phyloP scores from a whole-genome alignment of 2,113 vertebrate genomes.

The Engystomops pustulosus region DNA sequence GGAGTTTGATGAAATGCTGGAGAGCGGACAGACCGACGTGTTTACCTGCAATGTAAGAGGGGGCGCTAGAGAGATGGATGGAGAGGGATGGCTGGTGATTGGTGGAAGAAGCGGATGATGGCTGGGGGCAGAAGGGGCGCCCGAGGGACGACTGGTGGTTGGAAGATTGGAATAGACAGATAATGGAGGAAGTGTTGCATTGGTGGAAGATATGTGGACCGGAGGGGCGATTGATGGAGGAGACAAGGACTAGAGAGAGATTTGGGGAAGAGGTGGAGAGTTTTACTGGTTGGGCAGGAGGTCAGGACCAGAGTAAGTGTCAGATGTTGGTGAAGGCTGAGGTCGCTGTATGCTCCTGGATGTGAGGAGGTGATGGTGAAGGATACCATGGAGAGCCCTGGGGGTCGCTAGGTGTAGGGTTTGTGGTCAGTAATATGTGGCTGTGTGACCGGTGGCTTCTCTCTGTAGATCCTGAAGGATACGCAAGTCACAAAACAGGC shows the following conservation, averaged over 20 bases:
- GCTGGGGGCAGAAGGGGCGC: neutral
- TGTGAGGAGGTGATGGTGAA: neutral
- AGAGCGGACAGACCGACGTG: conserved; percentile 86
- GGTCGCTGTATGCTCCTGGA: too few species aligned
- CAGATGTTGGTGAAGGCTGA: neutral
- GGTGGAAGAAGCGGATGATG: too few species aligned
- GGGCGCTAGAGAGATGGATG: too few species aligned
- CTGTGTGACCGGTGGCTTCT: neutral
- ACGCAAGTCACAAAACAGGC: conserved; percentile 84
- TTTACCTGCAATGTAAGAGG: conserved; percentile 89
- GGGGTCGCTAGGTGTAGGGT: too few species aligned
- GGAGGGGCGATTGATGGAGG: neutral
- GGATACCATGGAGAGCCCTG: neutral
- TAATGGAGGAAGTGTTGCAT: too few species aligned
- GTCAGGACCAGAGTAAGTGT: too few species aligned
- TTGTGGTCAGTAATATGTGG: too few species aligned
- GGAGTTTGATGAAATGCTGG: conserved; percentile 86
- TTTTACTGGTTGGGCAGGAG: too few species aligned
- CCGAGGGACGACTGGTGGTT: neutral
- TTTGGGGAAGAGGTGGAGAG: neutral
- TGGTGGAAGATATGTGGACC: neutral
- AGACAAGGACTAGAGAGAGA: neutral
- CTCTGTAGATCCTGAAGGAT: conserved; percentile 81
- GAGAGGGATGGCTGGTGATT: too few species aligned
- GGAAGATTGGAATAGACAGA: too few species aligned